phyloP scores from a whole-genome alignment of 2,888 invertebrate species.

The Metallyticus violacea region DNA sequence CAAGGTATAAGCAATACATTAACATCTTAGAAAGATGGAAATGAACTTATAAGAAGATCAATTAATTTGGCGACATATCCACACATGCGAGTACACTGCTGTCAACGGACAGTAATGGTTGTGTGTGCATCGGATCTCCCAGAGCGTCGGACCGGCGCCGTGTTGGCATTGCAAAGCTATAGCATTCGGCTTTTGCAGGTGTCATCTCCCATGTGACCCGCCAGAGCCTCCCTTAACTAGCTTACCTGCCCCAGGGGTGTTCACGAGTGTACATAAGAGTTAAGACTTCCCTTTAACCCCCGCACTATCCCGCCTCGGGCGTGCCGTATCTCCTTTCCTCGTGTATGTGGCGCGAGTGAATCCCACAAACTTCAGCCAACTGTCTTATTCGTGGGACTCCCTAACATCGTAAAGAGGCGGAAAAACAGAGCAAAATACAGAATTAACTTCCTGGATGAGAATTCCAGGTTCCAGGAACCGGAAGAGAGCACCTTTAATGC shows the following conservation, averaged over 20 bases:
- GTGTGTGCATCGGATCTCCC: not conserved
- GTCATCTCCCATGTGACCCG: not conserved
- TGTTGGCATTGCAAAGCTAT: not conserved
- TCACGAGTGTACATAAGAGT: not conserved
- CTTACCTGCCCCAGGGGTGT: not conserved
- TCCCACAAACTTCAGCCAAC: not conserved
- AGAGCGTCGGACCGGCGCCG: not conserved
- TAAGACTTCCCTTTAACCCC: not conserved
- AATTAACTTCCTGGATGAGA: not conserved
- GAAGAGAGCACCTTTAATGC: not conserved
- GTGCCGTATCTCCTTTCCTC: not conserved
- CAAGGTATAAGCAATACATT: too few species aligned
- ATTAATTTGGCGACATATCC: too few species aligned
- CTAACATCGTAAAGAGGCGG: not conserved
- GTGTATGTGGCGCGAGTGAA: too few species aligned
- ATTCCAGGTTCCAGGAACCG: not conserved
- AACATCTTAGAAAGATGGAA: too few species aligned
- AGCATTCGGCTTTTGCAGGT: not conserved
- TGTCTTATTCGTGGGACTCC: not conserved
- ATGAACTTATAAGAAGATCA: too few species aligned
- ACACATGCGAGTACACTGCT: too few species aligned
- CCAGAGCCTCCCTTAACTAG: not conserved
- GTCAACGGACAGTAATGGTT: too few species aligned
- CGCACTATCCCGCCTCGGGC: too few species aligned
- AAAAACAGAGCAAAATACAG: not conserved